These are phyloP conservation scores for Myotis findleyi DNA, from an alignment of 2,797 vertebrate species.

Conservation along the genomic window DNA sequence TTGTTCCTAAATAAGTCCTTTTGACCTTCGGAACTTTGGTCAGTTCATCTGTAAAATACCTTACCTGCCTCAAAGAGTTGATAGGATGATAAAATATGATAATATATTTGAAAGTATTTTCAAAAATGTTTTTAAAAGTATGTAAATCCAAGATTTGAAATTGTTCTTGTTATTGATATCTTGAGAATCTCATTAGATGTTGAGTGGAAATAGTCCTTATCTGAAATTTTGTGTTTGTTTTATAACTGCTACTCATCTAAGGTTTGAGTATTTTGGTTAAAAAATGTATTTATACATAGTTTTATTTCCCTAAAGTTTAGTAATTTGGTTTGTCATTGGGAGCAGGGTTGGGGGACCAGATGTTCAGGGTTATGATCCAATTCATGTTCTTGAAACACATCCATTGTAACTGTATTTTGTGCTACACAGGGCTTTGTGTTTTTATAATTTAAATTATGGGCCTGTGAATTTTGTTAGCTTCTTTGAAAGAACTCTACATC, in stretches of 20 bases:
- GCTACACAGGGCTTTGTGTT: conserved; percentile 52
- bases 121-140: background rate
- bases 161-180: conserved; percentile 7
- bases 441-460: conserved; percentile 57
- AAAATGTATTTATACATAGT: conserved; percentile 41
- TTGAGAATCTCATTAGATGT: background rate
- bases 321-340: conserved; percentile 35
- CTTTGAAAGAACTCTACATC: conserved; percentile 57
- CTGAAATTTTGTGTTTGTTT: conserved; percentile 51
- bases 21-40: conserved; percentile 29
- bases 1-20: conserved; percentile 8
- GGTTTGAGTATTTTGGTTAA: background rate
- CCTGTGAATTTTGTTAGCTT: conserved; percentile 60
- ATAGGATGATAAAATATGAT: background rate
- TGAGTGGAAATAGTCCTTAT: background rate
- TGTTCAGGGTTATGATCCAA: background rate
- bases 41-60: conserved; percentile 21
- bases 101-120: background rate
- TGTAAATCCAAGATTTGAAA: background rate
- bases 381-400: conserved; percentile 40
- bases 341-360: background rate
- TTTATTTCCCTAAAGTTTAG: conserved; percentile 48
- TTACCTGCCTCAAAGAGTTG: background rate
- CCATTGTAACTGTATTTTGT: conserved; percentile 35
- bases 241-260: background rate